Evolutionary conservation across 2,113 vertebrate species (phyloP), one percentile per base, ranked within the genome.

Genomic region (Oophaga pumilio): DNA sequence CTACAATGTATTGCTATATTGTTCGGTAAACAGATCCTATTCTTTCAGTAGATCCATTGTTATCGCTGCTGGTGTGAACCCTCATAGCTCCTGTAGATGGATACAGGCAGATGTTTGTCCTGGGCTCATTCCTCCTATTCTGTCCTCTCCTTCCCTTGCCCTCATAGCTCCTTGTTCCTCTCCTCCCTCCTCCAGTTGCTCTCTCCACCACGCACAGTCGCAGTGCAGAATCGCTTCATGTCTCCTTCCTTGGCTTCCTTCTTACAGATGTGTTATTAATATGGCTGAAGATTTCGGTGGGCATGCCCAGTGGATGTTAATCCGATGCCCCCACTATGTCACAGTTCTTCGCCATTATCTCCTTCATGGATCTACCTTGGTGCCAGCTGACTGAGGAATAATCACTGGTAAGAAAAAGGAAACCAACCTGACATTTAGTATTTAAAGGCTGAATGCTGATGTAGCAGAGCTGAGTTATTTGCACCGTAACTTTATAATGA

Each of bases 181-280:
- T 18, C 69, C 85, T 78, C 74, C 74, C 59, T 78, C 59, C 74
- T 77, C 74, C 33, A 57, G 33, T 49, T 53, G 12, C 43, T 50
- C 64, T 2, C 57, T 86, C 85, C n/a, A 18, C 28, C 84, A 28
- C 60, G 22, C 49, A 68, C 85, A 86, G 85, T 86, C 85, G 60
- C 85, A 79, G 76, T 86, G 85, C 74, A 86, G 85, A 79, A 60
- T 17, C 28, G 68, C 85, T 53, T 13, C 22, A 59, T 43, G 17
- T 77, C 71, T 50, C 57, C 60, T 57, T 77, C 57, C 71, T 85
- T 85, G 84, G 73, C 33, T 77, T 66, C 60, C 76, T 77, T 26
- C 24, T 62, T 76, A 50, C 57, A 43, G 49, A 18, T 57, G 85
- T 66, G 18, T 15, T 66, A 53, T 66, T 24, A 66, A 53, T 50